Evolutionary conservation across 2,888 invertebrate species (phyloP), one percentile per base, ranked within the genome.

Genomic region (Luperina nickerlii): DNA sequence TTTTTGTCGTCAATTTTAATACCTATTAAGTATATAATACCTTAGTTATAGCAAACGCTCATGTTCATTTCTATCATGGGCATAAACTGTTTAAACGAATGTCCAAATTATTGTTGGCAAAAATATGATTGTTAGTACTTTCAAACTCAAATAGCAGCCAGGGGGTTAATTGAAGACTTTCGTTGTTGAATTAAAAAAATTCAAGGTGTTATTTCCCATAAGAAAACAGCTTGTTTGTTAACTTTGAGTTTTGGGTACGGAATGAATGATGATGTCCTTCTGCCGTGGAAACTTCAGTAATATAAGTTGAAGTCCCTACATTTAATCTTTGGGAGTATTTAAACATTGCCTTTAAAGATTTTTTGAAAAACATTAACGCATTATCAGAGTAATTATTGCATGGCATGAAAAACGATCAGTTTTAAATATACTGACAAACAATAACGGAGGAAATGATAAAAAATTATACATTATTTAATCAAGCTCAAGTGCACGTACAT

Each of bases 391-490:
- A 20, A 38, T 27, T 24, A n/a, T n/a, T 42, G 0, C 20, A 18
- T n/a, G 5, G 3, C 15, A 65, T 15, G 24, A 24, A 63, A 79
- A 80, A 54, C 8, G 5, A 79, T 69, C 15, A 24, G 13, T 54
- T 45, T 63, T 24, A 60, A n/a, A 81, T 20, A 51, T 42, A 65
- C 18, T 0, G 20, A 75, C 60, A 67, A 45, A 54, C 45, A 54
- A n/a, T 74, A 45, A 24, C 0, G 24, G 4, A 2, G 18, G 38
- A 54, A 68, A 48, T 32, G 38, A 57, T 68, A 68, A 45, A 67
- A 67, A 68, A 48, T 45, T 54, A 82, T 63, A 57, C 18, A 20
- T n/a, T n/a, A 54, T 76, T 82, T 57, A 68, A 82, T 81, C 76
- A 82, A 9, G 27, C 54, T 76, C 27, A 68, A 82, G 1, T 57